Evolutionary conservation across 2,888 invertebrate species (phyloP), one percentile per base, ranked within the genome.

Genomic region (Cremastobaeus sp.): DNA sequence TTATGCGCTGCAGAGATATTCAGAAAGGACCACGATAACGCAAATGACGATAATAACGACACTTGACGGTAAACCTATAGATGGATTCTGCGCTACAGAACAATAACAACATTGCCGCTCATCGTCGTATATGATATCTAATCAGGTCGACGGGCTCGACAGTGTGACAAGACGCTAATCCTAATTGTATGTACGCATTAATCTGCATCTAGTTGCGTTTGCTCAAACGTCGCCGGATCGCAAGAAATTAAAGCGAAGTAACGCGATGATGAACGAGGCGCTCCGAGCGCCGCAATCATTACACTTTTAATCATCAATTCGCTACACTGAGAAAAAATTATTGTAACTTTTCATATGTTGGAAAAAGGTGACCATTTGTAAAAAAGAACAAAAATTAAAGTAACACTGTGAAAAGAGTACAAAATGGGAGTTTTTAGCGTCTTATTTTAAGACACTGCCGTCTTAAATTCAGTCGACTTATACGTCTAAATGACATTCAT

Each of bases 41-140:
- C 32, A 62, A 39, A 55, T 60, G 34, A 52, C 47, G 65, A 57
- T 55, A 55, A 52, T 59, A 66, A 59, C 48, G 68, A 54, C 52
- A 66, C 57, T 71, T 52, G 75, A 68, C 66, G 66, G 66, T 55
- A 66, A 52, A 54, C 48, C 54, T 70, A 62, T 70, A 73, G 54
- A 47, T 60, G 47, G 70, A 73, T 72, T 65, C 60, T 59, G 30
- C 47, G 54, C 60, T 60, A 32, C 14, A 43, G 45, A 54, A 65
- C 57, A 69, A 69, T 65, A 55, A 54, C 43, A 71, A 64, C 57
- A 20, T 54, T 43, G 52, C 20, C 20, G 69, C 20, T 55, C 52
- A 28, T 65, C 45, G 57, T 48, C 57, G 64, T 47, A 25, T 47
- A 34, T 60, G 76, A 74, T 74, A 77, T 80, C 77, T 79, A 79